A percentile compares a stretch with the other conserved stretches of the same genome.
These are phyloP conservation scores for Carassius gibelio DNA, from an alignment of 2,113 vertebrate genomes.

Conservation along the genomic window DNA sequence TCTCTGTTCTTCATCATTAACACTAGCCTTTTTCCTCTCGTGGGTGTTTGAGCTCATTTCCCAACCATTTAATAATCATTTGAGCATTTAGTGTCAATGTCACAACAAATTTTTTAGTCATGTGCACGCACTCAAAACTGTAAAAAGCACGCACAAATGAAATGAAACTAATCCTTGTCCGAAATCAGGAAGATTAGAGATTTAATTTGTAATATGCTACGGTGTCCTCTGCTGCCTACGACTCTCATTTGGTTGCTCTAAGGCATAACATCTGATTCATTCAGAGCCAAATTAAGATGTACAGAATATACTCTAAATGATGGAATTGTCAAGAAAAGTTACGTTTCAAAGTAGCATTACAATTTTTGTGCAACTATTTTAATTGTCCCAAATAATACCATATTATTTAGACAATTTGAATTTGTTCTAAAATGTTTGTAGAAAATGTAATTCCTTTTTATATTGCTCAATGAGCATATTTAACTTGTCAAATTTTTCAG, in stretches of 20 bases:
- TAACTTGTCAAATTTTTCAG: too few species aligned
- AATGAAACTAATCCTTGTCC: background rate
- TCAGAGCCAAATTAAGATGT: background rate
- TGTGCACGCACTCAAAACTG: slow-evolving; percentile 25
- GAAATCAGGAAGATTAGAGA: background rate
- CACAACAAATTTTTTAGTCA: slow-evolving; percentile 21
- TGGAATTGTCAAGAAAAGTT: background rate
- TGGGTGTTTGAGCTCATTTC: slow-evolving; percentile 80
- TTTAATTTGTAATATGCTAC: background rate
- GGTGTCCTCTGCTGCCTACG: too few species aligned
- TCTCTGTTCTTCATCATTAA: slow-evolving; percentile 91
- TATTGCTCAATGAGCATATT: background rate
- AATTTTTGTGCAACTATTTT: background rate
- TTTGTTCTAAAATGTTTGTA: background rate
- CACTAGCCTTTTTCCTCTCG: slow-evolving; percentile 94
- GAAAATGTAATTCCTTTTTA: background rate
- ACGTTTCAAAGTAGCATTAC: background rate
- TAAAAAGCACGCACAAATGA: background rate
- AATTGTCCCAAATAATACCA: background rate
- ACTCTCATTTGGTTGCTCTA: background rate
- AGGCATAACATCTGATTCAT: background rate
- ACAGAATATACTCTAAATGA: background rate
- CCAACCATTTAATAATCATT: slow-evolving; percentile 65
- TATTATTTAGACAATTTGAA: background rate
- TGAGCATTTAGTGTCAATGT: slow-evolving; percentile 70